Evolutionary conservation across 2,797 vertebrate species (phyloP).

Genomic region (Threskiornis aethiopicus): DNA sequence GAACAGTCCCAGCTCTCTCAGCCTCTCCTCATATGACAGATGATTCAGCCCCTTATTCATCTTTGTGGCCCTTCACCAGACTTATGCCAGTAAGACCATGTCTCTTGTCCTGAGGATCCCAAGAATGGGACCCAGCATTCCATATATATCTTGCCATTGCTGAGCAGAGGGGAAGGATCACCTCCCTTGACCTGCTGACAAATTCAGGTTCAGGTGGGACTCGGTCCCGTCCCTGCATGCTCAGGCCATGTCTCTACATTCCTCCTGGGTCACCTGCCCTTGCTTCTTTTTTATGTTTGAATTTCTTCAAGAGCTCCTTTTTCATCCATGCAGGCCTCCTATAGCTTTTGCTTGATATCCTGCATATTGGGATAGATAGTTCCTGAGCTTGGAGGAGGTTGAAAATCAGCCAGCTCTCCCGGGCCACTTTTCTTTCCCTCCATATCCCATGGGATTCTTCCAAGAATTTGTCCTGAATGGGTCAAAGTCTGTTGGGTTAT

Average conservation of each 20-base stretch:
- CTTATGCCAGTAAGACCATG: not conserved
- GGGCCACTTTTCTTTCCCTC: not conserved
- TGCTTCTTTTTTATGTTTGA: not conserved
- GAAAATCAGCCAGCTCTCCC: not conserved
- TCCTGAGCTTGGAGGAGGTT: not conserved
- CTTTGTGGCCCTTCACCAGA: not conserved
- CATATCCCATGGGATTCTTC: not conserved
- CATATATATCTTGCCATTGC: not conserved
- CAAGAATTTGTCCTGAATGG: not conserved
- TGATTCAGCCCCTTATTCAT: not conserved
- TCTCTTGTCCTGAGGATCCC: not conserved
- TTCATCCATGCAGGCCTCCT: not conserved
- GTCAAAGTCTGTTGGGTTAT: not conserved
- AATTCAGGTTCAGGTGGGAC: not conserved
- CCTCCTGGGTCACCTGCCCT: not conserved
- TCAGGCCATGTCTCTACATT: not conserved
- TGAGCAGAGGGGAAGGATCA: not conserved
- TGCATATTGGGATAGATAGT: fast-evolving
- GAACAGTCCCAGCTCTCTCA: not conserved
- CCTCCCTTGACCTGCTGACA: not conserved
- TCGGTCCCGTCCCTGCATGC: not conserved
- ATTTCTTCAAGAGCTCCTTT: not conserved
- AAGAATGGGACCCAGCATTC: not conserved
- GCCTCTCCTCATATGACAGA: not conserved
- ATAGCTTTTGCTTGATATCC: not conserved